Evolutionary conservation across 2,113 vertebrate genomes (phyloP).

Genomic region (Gallinago media): DNA sequence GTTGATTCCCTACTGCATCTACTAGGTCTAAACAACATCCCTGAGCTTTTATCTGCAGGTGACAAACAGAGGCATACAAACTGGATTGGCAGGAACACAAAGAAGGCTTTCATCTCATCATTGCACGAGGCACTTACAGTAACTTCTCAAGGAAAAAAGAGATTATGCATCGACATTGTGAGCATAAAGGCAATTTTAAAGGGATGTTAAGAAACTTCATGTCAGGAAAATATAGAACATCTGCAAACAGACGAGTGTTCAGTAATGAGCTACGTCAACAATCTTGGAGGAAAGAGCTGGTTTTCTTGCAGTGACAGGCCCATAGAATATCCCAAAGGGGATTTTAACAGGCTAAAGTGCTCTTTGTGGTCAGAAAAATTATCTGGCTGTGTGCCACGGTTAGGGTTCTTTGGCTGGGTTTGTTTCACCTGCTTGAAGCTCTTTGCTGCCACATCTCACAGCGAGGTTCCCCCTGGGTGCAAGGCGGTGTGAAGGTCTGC

Average conservation of each 20-base stretch:
- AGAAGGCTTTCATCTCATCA: conserved; percentile 67
- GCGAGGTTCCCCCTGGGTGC: not conserved
- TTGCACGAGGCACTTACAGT: conserved; percentile 60
- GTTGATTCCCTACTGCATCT: conserved; percentile 19
- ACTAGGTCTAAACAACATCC: conserved; percentile 36
- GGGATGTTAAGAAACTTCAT: conserved; percentile 73
- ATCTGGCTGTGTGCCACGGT: fast-evolving
- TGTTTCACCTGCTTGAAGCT: not conserved
- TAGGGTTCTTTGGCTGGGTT: not conserved
- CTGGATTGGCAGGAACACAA: conserved; percentile 72
- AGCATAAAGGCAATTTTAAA: conserved; percentile 75
- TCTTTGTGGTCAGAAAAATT: not conserved
- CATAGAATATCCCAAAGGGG: not conserved
- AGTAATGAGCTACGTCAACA: conserved; percentile 42
- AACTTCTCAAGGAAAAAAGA: conserved; percentile 67
- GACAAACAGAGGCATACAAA: conserved; percentile 65
- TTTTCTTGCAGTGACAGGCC: conserved; percentile 36
- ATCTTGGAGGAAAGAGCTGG: conserved; percentile 2
- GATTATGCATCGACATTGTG: conserved; percentile 70
- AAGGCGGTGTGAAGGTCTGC: not conserved
- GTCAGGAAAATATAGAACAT: conserved; percentile 73
- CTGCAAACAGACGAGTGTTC: conserved; percentile 55
- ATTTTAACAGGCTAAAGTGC: not conserved
- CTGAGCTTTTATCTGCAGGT: conserved; percentile 65
- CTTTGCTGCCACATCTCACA: not conserved